phyloP scores from a whole-genome alignment of 2,888 invertebrate genomes.

The Macrostomum cliftonense region DNA sequence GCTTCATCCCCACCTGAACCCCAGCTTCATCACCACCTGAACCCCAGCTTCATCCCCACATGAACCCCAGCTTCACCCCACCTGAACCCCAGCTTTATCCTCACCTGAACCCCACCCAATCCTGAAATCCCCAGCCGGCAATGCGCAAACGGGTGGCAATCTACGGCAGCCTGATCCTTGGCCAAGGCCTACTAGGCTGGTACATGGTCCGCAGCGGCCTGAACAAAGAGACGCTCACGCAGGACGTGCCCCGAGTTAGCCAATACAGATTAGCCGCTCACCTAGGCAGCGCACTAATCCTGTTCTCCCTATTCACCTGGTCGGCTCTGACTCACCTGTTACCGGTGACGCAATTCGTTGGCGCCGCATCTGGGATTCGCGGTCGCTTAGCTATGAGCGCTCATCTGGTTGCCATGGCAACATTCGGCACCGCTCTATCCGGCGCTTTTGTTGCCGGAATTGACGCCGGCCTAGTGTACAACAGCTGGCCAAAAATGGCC shows the following conservation, averaged over 20 bases:
- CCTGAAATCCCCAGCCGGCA: slow-evolving; percentile 35
- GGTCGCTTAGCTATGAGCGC: neutral
- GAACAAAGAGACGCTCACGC: slow-evolving; percentile 42
- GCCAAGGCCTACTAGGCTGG: slow-evolving; percentile 90
- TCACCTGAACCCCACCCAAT: no score
- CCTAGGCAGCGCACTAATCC: slow-evolving; percentile 65
- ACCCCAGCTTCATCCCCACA: no score
- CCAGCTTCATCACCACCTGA: no score
- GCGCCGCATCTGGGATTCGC: no score
- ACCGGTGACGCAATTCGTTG: no score
- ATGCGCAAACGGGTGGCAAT: slow-evolving; percentile 57
- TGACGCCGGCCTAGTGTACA: slow-evolving; percentile 91
- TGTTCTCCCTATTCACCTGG: slow-evolving; percentile 68
- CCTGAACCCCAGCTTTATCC: no score
- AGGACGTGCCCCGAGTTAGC: slow-evolving; percentile 58
- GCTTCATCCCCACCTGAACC: no score
- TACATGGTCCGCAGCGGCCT: slow-evolving; percentile 96
- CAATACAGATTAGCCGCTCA: slow-evolving; percentile 86
- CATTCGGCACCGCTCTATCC: slow-evolving; percentile 20
- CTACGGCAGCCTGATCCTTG: slow-evolving; percentile 54
- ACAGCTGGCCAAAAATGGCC: slow-evolving; percentile 94
- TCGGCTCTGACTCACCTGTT: slow-evolving; percentile 50
- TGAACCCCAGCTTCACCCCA: no score
- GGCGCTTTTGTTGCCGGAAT: slow-evolving; percentile 96
- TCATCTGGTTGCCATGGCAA: slow-evolving; percentile 23